A percentile compares a stretch with the other conserved stretches of the same genome.
Conservation (phyloP, 2,113 vertebrate species). For the Lepus americanus region DNA sequence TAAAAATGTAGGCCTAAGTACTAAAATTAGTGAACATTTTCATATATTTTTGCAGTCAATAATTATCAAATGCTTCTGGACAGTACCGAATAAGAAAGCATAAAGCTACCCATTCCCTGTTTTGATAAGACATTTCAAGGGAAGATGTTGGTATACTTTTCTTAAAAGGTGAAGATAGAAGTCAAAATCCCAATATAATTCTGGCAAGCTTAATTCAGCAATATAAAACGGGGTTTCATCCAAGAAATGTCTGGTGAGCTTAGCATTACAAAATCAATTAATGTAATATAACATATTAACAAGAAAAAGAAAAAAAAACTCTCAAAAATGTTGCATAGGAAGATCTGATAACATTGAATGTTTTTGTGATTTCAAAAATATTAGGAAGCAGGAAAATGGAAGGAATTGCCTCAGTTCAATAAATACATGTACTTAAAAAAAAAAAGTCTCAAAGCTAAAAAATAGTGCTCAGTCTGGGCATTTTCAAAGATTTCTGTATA, state of each 20-base stretch:
- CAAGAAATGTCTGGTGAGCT: neutral
- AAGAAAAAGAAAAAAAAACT: neutral
- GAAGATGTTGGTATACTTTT: neutral
- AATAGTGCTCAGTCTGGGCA: neutral
- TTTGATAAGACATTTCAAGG: neutral
- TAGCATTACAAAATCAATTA: neutral
- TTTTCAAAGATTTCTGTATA: neutral
- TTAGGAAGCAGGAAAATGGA: neutral
- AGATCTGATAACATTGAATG: neutral
- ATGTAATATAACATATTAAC: neutral
- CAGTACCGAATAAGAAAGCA: neutral
- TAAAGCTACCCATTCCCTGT: neutral
- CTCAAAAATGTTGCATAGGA: neutral
- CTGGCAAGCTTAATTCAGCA: neutral
- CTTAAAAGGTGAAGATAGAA: neutral
- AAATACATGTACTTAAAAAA: neutral
- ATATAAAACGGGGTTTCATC: neutral
- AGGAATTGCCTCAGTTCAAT: neutral
- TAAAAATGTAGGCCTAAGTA: neutral
- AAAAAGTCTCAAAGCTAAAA: neutral
- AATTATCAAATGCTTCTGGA: neutral
- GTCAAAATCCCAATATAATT: neutral
- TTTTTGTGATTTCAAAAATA: neutral
- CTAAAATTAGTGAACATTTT: neutral
- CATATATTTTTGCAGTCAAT: neutral